Conservation (phyloP, 2,888 invertebrate genomes). For the Macroteleia sp. region DNA sequence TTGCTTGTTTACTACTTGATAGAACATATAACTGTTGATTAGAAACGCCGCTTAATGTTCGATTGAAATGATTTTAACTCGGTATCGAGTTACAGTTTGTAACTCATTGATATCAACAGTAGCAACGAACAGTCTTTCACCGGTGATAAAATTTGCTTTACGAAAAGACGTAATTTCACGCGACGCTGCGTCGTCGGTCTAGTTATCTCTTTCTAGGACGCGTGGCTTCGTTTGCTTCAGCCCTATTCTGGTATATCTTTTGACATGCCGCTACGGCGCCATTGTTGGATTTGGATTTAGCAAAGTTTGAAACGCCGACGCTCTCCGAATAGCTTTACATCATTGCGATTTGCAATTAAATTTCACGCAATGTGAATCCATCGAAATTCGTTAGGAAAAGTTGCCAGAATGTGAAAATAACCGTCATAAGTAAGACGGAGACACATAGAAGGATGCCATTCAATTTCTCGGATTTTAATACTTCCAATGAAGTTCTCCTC, state of each 20-base stretch:
- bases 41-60: conserved; percentile 12
- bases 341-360: conserved; percentile 71
- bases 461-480: conserved; percentile 54
- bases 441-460: conserved; percentile 28
- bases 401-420: conserved; percentile 44
- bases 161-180: conserved; percentile 79
- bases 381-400: conserved; percentile 46
- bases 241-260: conserved; percentile 25
- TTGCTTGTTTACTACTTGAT: conserved; percentile 14
- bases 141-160: conserved; percentile 51
- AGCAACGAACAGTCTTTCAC: conserved; percentile 17
- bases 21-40: conserved; percentile 30
- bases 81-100: conserved; percentile 26
- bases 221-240: conserved; percentile 38
- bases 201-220: conserved; percentile 41
- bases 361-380: conserved; percentile 68
- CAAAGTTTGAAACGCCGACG: conserved; percentile 68
- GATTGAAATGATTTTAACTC: conserved; percentile 3
- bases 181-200: conserved; percentile 37
- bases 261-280: conserved; percentile 44
- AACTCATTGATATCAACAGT: conserved; percentile 13
- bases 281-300: conserved; percentile 49
- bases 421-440: conserved; percentile 13
- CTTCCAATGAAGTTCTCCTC: conserved; percentile 48
- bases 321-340: conserved; percentile 28